Conservation (phyloP, 2,113 vertebrate species). For the Perognathus longimembris region DNA sequence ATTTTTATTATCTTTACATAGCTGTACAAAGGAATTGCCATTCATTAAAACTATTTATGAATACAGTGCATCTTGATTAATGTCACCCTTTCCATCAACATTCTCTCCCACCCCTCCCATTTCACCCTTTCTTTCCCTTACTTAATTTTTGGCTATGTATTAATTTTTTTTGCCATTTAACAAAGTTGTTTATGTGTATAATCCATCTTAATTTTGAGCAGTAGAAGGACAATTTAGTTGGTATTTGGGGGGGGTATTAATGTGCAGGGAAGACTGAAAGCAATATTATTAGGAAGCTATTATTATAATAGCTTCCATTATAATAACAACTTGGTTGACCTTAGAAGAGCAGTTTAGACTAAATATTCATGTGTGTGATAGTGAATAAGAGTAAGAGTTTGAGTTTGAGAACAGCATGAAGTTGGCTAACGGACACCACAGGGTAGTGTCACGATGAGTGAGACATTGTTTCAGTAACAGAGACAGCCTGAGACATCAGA, state of each 20-base stretch:
- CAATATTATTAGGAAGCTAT: background rate
- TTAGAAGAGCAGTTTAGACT: background rate
- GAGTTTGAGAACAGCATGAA: background rate
- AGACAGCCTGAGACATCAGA: background rate
- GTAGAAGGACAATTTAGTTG: background rate
- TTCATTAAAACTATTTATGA: no score
- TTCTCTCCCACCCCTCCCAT: no score
- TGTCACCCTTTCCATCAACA: no score
- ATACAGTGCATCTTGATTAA: no score
- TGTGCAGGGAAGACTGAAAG: background rate
- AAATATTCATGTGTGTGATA: background rate
- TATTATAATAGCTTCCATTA: background rate
- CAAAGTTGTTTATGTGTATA: no score
- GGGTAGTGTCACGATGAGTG: background rate
- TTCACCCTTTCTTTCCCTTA: no score
- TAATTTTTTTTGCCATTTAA: no score
- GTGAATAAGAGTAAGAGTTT: background rate
- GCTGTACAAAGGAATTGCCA: no score
- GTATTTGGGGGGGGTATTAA: background rate
- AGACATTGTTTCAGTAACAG: background rate
- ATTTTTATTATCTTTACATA: no score
- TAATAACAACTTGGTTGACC: background rate
- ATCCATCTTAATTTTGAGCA: background rate
- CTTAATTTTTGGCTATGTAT: no score
- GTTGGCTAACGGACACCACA: background rate